Conservation (phyloP, 1,140 invertebrate species). For the Drosophila aff. region DNA sequence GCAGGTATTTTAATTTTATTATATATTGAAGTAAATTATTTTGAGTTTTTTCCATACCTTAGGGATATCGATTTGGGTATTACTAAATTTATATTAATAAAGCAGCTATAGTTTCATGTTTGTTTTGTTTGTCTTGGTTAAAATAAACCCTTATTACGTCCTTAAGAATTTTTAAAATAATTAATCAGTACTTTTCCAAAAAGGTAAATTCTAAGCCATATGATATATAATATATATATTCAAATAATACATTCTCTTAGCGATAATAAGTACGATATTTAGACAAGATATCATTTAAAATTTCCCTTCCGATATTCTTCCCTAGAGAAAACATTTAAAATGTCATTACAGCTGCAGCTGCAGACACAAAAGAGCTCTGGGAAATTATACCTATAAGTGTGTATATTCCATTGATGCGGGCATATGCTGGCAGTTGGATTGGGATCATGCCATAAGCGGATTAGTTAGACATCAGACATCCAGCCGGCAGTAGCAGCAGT, state of each 20-base stretch:
- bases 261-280: background rate
- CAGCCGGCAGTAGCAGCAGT: constrained; percentile 9
- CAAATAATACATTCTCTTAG: background rate
- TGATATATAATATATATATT: background rate
- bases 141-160: background rate
- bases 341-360: constrained; percentile 60
- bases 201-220: too few species aligned
- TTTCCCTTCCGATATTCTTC: background rate
- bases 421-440: constrained; percentile 50
- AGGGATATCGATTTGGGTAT: background rate
- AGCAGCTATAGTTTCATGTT: too few species aligned
- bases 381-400: constrained; percentile 1
- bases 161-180: background rate
- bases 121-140: too few species aligned
- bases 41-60: too few species aligned
- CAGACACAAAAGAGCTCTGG: constrained; percentile 12
- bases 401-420: constrained; percentile 34
- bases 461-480: constrained; percentile 52
- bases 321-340: constrained; percentile 65
- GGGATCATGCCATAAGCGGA: constrained; percentile 72
- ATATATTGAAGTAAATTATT: background rate
- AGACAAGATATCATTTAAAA: background rate
- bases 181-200: background rate
- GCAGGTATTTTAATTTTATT: background rate
- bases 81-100: background rate